phyloP scores from a whole-genome alignment of 2,797 vertebrate genomes.

The Fratercula arctica region DNA sequence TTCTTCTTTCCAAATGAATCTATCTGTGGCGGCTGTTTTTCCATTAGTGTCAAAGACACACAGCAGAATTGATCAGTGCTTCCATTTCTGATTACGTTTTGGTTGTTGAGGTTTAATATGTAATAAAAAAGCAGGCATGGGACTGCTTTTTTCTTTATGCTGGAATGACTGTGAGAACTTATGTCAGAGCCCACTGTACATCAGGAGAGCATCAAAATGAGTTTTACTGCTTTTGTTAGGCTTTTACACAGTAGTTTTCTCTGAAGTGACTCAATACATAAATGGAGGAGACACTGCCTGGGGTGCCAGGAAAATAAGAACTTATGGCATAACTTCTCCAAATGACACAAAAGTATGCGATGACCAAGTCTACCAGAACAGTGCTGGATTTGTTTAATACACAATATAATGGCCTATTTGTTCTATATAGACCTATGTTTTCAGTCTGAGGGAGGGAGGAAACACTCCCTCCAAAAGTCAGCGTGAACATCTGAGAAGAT shows the following conservation, averaged over 20 bases:
- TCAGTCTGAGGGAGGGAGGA: neutral
- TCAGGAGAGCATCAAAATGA: slow-evolving; percentile 32
- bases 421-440: neutral
- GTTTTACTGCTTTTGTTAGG: slow-evolving; percentile 54
- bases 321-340: neutral
- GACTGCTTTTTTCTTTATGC: neutral
- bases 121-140: neutral
- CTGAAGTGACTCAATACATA: neutral
- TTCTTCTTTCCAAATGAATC: neutral
- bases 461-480: neutral
- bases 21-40: neutral
- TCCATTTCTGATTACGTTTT: slow-evolving; percentile 32
- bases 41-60: neutral
- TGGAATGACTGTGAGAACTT: neutral
- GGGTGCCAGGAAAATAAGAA: neutral
- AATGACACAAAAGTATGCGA: neutral
- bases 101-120: slow-evolving; percentile 49
- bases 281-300: slow-evolving; percentile 17
- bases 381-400: neutral
- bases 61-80: slow-evolving; percentile 26
- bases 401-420: neutral
- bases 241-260: slow-evolving; percentile 38
- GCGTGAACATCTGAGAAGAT: neutral
- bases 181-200: slow-evolving; percentile 13
- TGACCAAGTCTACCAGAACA: neutral